Evolutionary conservation across 2,113 vertebrate species (phyloP).

Genomic region (Sardina pilchardus): DNA sequence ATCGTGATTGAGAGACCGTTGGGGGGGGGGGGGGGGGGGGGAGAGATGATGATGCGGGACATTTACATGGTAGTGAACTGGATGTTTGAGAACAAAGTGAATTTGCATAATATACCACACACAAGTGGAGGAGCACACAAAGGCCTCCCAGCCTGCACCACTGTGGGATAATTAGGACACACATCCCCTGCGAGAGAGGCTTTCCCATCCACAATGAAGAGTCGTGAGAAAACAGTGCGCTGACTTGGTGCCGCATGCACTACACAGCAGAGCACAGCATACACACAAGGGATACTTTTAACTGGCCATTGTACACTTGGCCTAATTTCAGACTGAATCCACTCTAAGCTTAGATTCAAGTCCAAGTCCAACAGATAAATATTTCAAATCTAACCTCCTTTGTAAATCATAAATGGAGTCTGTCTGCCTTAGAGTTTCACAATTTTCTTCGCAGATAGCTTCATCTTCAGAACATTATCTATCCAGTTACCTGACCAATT

Average conservation of each 20-base stretch:
- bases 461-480: no score
- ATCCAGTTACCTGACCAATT: no score
- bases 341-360: neutral
- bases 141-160: neutral
- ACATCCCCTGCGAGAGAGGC: neutral
- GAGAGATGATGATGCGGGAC: neutral
- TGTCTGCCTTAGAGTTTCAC: neutral
- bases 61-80: neutral
- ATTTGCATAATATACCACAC: slow-evolving; percentile 12
- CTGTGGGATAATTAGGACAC: neutral
- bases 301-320: neutral
- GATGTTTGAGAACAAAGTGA: slow-evolving; percentile 9
- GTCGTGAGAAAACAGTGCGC: neutral
- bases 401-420: neutral
- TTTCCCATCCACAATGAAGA: neutral
- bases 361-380: neutral
- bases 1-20: neutral
- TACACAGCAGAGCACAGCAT: neutral
- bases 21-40: no score
- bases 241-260: neutral
- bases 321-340: neutral
- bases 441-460: neutral
- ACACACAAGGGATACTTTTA: neutral
- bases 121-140: neutral
- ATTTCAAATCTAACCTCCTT: neutral